A percentile compares a stretch with the other conserved stretches of the same genome.
Conservation (phyloP, 2,888 invertebrate species). For the Zygothrica quintamaculata region DNA sequence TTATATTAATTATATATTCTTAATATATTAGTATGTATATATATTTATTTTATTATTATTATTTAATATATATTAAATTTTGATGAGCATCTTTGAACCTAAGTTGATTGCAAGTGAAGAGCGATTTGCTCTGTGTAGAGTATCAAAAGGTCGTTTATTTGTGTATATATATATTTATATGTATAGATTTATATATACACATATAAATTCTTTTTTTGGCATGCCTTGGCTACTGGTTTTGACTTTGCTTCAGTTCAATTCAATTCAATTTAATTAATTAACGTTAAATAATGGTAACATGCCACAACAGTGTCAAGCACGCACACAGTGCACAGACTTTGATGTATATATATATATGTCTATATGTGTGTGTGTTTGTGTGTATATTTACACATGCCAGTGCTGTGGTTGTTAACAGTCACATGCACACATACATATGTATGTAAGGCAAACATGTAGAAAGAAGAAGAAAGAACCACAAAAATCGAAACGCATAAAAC, state of each 20-base stretch:
- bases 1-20: too few relatives aligned
- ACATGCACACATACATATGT: background rate
- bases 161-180: too few relatives aligned
- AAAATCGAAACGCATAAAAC: constrained; percentile 28
- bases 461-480: background rate
- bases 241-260: constrained; percentile 32
- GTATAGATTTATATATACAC: too few relatives aligned
- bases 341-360: too few relatives aligned
- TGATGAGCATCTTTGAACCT: too few relatives aligned
- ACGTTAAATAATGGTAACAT: constrained; percentile 47
- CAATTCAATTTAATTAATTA: constrained; percentile 61
- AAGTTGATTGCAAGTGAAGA: too few relatives aligned
- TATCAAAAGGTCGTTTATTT: too few relatives aligned
- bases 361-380: background rate
- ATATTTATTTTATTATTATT: too few relatives aligned
- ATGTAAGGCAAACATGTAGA: background rate
- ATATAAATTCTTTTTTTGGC: background rate
- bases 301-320: constrained; percentile 25
- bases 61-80: too few relatives aligned
- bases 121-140: too few relatives aligned
- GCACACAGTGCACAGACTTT: constrained; percentile 3
- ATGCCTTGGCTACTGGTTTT: constrained; percentile 8
- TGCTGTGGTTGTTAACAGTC: constrained; percentile 10
- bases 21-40: too few relatives aligned
- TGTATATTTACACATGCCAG: constrained; percentile 9